phyloP scores from a whole-genome alignment of 23 tunicate species.

The Ciona savignyi region DNA sequence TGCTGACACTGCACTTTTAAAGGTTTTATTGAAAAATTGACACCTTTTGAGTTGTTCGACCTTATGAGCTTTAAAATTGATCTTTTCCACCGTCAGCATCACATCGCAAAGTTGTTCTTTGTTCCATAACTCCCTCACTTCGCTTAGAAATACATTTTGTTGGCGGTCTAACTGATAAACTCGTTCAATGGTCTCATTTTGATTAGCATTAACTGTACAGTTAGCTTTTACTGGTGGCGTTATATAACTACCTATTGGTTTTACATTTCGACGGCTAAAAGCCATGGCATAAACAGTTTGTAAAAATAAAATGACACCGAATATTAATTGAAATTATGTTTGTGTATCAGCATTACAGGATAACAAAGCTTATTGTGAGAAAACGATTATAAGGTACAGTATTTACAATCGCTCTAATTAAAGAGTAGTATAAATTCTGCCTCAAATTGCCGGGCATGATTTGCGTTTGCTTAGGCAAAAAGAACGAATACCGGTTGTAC shows the following conservation, averaged over 20 bases:
- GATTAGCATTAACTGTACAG: neutral
- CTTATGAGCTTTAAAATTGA: constrained; percentile 56
- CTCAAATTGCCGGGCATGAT: too few species aligned
- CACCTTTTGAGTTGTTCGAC: constrained; percentile 23
- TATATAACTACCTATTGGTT: constrained; percentile 7
- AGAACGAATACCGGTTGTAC: too few species aligned
- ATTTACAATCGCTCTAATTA: too few species aligned
- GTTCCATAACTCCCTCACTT: constrained; percentile 32
- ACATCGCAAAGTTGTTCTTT: constrained; percentile 50
- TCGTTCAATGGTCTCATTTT: neutral
- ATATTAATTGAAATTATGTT: too few species aligned
- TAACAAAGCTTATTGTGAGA: too few species aligned
- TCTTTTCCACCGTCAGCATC: constrained; percentile 32
- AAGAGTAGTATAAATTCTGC: too few species aligned
- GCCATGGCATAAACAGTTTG: constrained; percentile 5
- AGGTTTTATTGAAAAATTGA: neutral
- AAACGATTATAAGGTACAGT: too few species aligned
- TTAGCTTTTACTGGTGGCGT: neutral
- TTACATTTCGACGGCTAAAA: neutral
- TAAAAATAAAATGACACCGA: too few species aligned
- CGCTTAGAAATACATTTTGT: constrained; percentile 1
- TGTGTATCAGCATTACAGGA: too few species aligned
- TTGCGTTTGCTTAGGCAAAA: too few species aligned
- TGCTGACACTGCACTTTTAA: neutral
- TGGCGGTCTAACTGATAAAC: neutral